Percentiles rank a stretch among this genome's conserved stretches.
These are phyloP conservation scores for Strigops habroptila DNA, from an alignment of 2,113 vertebrate genomes.

Conservation along the genomic window DNA sequence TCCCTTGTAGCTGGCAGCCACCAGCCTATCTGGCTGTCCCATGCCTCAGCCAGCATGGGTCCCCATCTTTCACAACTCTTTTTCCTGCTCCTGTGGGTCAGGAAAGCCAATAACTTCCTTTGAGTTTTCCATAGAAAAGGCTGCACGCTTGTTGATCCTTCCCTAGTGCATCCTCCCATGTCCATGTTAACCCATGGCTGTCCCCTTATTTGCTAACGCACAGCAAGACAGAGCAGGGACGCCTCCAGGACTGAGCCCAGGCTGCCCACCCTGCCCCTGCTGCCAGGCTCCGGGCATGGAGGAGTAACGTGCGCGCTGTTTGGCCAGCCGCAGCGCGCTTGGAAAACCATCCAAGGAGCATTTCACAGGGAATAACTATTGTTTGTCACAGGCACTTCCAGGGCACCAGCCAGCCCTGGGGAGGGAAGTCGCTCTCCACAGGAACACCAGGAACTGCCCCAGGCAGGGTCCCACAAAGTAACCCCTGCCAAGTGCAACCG, in stretches of 20 bases:
- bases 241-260: not conserved
- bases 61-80: not conserved
- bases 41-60: not conserved
- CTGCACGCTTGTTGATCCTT: not conserved
- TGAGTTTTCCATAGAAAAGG: not conserved
- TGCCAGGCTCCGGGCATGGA: slow-evolving; percentile 80
- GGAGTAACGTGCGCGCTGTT: slow-evolving; percentile 78
- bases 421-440: slow-evolving; percentile 3
- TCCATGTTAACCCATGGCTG: not conserved
- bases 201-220: not conserved
- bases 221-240: not conserved
- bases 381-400: slow-evolving; percentile 58
- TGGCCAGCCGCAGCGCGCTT: slow-evolving; percentile 63
- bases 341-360: slow-evolving; percentile 64
- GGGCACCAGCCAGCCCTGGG: slow-evolving; percentile 70
- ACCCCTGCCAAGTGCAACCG: not conserved
- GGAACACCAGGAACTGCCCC: slow-evolving; percentile 39
- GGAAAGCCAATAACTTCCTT: slow-evolving; percentile 24
- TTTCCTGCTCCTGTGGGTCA: not conserved
- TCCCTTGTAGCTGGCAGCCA: not conserved
- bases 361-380: slow-evolving; percentile 73
- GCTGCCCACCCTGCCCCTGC: slow-evolving; percentile 55
- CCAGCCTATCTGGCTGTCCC: not conserved
- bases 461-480: not conserved
- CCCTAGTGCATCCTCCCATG: slow-evolving; percentile 12